Evolutionary conservation across 2,888 invertebrate species (phyloP).

Genomic region (Pseudococcus jackbeardsleyi): DNA sequence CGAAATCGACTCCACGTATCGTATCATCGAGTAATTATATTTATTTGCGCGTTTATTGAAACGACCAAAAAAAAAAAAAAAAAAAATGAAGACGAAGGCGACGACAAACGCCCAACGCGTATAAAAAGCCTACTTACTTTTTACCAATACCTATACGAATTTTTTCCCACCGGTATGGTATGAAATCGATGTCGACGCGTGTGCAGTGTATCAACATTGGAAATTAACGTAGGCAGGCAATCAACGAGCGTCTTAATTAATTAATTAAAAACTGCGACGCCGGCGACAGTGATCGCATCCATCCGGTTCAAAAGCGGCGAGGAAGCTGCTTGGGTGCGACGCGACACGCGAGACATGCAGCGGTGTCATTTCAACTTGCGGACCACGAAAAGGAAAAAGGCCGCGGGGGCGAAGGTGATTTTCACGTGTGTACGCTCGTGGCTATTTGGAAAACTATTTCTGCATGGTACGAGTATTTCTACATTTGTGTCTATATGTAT

Average conservation of each 20-base stretch:
- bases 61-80: background rate
- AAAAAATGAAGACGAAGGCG: background rate
- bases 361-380: background rate
- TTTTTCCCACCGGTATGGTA: background rate
- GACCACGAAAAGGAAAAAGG: background rate
- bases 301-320: slow-evolving; percentile 18
- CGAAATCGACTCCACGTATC: background rate
- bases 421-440: background rate
- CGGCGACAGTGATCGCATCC: background rate
- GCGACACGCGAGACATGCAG: no score
- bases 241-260: background rate
- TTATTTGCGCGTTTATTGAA: background rate
- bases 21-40: background rate
- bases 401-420: background rate
- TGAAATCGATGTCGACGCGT: background rate
- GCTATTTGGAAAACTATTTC: background rate
- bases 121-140: background rate
- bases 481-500: no score
- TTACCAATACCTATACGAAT: background rate
- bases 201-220: background rate
- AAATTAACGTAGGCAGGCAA: background rate
- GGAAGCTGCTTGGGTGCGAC: background rate
- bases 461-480: no score
- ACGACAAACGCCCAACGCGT: background rate
- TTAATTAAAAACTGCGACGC: background rate